Base-by-base conservation (phyloP, 2,113 vertebrate species). In the Zosterops japonicus region DNA sequence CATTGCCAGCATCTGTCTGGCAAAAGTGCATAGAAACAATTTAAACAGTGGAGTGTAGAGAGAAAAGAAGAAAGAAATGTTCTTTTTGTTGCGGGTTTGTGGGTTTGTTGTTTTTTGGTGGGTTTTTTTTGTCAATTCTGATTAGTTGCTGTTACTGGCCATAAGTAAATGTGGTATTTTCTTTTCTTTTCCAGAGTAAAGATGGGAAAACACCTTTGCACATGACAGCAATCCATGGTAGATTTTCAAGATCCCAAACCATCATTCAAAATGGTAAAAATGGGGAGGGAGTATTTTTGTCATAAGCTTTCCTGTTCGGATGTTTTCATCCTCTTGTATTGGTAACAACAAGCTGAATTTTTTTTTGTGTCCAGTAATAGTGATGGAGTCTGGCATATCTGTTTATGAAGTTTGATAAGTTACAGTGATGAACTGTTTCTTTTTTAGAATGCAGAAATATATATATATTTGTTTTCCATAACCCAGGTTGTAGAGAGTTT, bases 181-280 rank as follows among this genome's bases (percentile, higher is more conserved):
- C 63, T 67, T 53, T 91, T 57, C 29, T 93, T 50, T 93, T 97
- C 83, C 97, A 99, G 99, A 99, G 99, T 98, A 99, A 99, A 98
- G 99, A 99, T 96, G 99, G 99, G 24, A 99, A 99, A 97, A 99
- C 99, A 67, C 99, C 99, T 59, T 98, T 99, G 83, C 99, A 99
- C 95, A 99, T 99, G 99, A 99, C 99, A 18, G 99, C 99, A 5
- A 99, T 99, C 94, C 99, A 99, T 50, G 99, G 99, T 93, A 98
- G 99, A 97, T 99, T 99, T 98, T 99, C 99, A 91, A 98, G 99
- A 98, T 99, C 99, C 91, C 99, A 99, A 98, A 99, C 99, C 75
- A 99, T 99, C 97, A 99, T 99, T 97, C 99, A 99, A 91, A 99
- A 99, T 92, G 99, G 99, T 99, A 98, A 99, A 97, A 97, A 95